These are phyloP conservation scores for Hydrochoerus hydrochaeris DNA, from an alignment of 2,113 vertebrate species.

Conservation along the genomic window DNA sequence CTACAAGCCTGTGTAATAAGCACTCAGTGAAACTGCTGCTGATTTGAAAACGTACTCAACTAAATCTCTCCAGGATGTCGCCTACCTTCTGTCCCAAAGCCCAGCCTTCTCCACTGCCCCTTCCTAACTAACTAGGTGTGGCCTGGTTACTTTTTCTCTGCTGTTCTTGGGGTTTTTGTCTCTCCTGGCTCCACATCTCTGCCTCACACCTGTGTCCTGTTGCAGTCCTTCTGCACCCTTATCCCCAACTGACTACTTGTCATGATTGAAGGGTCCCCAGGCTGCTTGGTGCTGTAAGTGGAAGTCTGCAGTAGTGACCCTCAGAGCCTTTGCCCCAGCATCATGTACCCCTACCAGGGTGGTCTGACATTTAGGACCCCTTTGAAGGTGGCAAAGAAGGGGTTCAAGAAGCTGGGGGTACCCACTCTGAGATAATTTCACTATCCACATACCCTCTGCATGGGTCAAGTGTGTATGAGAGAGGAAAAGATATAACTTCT, in stretches of 20 bases:
- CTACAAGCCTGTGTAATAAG: background rate
- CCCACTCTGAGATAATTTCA: background rate
- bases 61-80: slow-evolving; percentile 9
- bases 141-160: background rate
- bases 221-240: background rate
- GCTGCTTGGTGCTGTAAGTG: background rate
- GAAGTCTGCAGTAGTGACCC: slow-evolving; percentile 71
- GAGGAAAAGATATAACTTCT: background rate
- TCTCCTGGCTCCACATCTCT: background rate
- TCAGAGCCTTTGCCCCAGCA: background rate
- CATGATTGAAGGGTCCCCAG: background rate
- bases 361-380: background rate
- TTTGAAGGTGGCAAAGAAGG: background rate
- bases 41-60: slow-evolving; percentile 37
- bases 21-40: background rate
- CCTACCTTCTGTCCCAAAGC: background rate
- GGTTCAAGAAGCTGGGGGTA: background rate
- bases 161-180: background rate
- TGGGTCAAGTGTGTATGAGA: too few relatives aligned
- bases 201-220: background rate
- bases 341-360: background rate
- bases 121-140: background rate
- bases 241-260: background rate
- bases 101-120: background rate
- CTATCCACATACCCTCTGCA: background rate